A percentile compares a stretch with the other conserved stretches of the same genome.
phyloP scores from a whole-genome alignment of 1,140 invertebrate species.

The Spodoptera frugiperda region DNA sequence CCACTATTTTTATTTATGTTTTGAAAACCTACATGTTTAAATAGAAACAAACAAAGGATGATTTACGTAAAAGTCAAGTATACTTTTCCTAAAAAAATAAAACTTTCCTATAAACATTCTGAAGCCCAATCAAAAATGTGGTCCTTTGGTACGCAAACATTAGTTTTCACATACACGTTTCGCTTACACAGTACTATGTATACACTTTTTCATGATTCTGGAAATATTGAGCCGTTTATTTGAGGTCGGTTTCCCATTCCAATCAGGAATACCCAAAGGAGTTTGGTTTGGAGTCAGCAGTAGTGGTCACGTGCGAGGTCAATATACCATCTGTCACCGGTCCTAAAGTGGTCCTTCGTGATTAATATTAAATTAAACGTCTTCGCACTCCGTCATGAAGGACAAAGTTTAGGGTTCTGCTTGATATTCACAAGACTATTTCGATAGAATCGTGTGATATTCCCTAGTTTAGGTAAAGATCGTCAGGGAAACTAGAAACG shows the following conservation, averaged over 20 bases:
- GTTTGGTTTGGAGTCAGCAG: background rate
- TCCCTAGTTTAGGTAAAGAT: no score
- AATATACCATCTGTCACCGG: background rate
- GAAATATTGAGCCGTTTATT: background rate
- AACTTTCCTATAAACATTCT: background rate
- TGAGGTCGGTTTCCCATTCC: background rate
- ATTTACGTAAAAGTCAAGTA: background rate
- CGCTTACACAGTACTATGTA: background rate
- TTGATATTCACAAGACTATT: no score
- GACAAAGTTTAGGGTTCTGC: background rate
- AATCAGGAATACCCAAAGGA: background rate
- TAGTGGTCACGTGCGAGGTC: background rate
- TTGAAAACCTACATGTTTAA: no score
- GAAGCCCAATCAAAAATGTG: background rate
- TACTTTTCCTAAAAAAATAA: no score
- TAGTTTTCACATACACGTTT: background rate
- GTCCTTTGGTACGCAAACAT: background rate
- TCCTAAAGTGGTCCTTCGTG: background rate
- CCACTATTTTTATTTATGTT: no score
- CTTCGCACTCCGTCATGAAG: background rate
- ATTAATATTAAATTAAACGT: conserved; percentile 8
- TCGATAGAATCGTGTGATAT: no score
- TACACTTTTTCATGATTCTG: background rate
- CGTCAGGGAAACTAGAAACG: no score
- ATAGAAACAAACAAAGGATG: background rate